Evolutionary conservation across 2,113 vertebrate species (phyloP).

Genomic region (Chroicocephalus ridibundus): DNA sequence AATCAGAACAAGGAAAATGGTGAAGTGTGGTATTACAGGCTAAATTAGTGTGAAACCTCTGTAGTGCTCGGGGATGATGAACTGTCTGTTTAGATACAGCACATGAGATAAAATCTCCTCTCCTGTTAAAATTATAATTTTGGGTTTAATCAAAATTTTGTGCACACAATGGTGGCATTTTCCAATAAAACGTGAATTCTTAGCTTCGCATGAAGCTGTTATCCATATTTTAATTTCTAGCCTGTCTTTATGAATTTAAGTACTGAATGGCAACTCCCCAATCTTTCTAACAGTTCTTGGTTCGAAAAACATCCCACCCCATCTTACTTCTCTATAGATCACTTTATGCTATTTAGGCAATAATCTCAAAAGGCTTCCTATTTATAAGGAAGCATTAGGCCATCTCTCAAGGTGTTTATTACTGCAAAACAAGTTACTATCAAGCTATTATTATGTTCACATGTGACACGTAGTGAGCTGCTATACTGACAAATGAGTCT

Average conservation of each 20-base stretch:
- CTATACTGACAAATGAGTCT: conserved; percentile 38
- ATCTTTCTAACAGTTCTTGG: background rate
- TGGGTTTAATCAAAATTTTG: background rate
- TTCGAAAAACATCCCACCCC: background rate
- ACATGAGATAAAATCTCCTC: background rate
- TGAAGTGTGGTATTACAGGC: background rate
- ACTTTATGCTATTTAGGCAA: background rate
- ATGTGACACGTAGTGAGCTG: conserved; percentile 34
- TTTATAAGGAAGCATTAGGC: background rate
- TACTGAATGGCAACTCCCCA: background rate
- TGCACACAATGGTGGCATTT: background rate
- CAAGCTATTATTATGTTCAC: conserved; percentile 18
- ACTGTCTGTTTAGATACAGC: background rate
- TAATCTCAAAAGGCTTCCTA: conserved; percentile 13
- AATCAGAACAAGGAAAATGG: background rate
- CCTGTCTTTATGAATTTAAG: background rate
- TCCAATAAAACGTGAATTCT: background rate
- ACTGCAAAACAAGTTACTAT: conserved; percentile 15
- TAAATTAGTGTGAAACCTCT: background rate
- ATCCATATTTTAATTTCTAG: background rate
- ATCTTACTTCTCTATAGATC: background rate
- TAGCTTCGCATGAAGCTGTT: background rate
- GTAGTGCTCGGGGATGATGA: background rate
- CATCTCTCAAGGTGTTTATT: conserved; percentile 19
- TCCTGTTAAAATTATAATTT: background rate